Percentiles rank a stretch among this genome's conserved stretches.
These are phyloP conservation scores for Seriola rivoliana DNA, from an alignment of 2,113 vertebrate genomes.

Conservation along the genomic window DNA sequence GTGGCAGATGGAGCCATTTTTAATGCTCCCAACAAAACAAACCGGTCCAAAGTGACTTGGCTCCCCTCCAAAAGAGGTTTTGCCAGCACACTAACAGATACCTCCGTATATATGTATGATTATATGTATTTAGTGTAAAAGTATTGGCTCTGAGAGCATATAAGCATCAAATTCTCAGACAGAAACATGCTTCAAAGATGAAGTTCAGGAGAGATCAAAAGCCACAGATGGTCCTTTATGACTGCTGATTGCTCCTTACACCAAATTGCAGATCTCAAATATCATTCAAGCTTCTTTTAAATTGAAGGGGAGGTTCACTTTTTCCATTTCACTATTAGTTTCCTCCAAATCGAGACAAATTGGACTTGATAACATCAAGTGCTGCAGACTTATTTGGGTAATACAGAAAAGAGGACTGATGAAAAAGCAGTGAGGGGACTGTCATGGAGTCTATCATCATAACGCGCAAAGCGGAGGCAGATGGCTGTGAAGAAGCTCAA, in stretches of 20 bases:
- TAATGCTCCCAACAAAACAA: conserved; percentile 33
- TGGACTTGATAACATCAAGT: conserved; percentile 13
- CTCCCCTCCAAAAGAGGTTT: conserved; percentile 1
- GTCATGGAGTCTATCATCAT: background rate
- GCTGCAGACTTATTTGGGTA: conserved; percentile 5
- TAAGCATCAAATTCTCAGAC: background rate
- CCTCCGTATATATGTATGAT: too few relatives aligned
- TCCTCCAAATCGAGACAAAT: conserved; percentile 28
- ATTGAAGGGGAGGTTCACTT: background rate
- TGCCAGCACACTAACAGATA: background rate
- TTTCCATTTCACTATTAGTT: conserved; percentile 15
- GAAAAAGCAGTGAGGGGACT: background rate
- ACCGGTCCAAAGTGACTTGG: conserved; percentile 28
- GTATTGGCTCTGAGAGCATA: conserved; percentile 8
- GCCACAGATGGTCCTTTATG: conserved; percentile 28
- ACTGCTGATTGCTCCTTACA: conserved; percentile 14
- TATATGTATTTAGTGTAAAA: background rate
- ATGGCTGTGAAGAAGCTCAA: conserved; percentile 50
- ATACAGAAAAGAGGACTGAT: background rate
- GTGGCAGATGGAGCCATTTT: conserved; percentile 29
- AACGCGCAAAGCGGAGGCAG: conserved; percentile 37
- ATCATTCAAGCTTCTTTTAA: conserved; percentile 23
- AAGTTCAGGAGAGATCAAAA: conserved; percentile 17
- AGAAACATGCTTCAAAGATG: background rate
- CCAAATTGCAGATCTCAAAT: conserved; percentile 21